Conservation (phyloP, 2,888 invertebrate genomes). For the Dyspetes luteomarginatus region DNA sequence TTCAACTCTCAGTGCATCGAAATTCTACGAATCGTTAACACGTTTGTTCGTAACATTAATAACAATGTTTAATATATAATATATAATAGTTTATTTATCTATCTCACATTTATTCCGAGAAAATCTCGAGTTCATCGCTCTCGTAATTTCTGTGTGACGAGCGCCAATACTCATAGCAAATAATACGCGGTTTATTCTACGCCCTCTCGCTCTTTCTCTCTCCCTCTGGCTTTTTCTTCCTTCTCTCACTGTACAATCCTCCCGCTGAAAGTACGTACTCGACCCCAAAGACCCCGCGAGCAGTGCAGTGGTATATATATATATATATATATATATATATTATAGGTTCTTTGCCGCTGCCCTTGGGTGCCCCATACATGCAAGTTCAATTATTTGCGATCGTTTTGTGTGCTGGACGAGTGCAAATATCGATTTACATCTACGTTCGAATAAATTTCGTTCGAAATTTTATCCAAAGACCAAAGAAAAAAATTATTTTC, state of each 20-base stretch:
- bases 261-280: conserved; percentile 51
- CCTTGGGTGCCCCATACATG: conserved; percentile 21
- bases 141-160: conserved; percentile 77
- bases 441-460: no score
- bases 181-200: conserved; percentile 67
- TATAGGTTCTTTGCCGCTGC: conserved; percentile 14
- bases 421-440: conserved; percentile 20
- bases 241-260: conserved; percentile 46
- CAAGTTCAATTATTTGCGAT: conserved; percentile 14
- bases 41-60: conserved; percentile 8
- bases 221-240: conserved; percentile 42
- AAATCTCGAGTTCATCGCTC: conserved; percentile 75
- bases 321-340: conserved; percentile 19
- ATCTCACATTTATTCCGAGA: conserved; percentile 71
- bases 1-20: no score
- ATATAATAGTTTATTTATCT: conserved; percentile 53
- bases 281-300: conserved; percentile 48
- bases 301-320: conserved; percentile 27
- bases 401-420: conserved; percentile 7
- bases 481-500: no score
- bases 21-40: conserved; percentile 12
- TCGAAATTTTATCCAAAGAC: no score
- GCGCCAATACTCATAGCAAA: conserved; percentile 77
- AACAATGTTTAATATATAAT: neutral
- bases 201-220: conserved; percentile 16